Conservation (phyloP, 53 echinoderm and acorn worm genomes). For the Paracentrotus lividus region DNA sequence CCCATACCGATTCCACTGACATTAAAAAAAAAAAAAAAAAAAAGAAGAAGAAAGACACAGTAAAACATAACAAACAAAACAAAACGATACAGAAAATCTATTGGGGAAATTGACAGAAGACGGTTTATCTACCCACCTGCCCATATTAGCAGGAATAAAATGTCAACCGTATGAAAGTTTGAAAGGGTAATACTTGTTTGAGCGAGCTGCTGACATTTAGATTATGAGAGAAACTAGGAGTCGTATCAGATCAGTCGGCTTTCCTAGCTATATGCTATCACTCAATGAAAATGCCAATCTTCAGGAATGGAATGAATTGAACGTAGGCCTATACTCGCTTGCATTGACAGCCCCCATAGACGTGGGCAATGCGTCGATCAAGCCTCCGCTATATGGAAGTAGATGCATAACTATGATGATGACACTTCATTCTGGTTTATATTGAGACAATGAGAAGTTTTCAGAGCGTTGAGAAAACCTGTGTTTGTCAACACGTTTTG, state of each 20-base stretch:
- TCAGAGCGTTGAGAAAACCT: no score
- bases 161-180: background rate
- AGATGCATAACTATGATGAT: background rate
- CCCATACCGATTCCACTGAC: background rate
- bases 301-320: constrained; percentile 14
- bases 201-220: constrained; percentile 6
- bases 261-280: background rate
- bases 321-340: background rate
- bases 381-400: background rate
- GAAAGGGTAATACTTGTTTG: constrained; percentile 20
- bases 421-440: no score
- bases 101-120: background rate
- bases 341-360: background rate
- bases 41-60: no score
- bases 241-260: background rate
- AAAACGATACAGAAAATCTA: no score
- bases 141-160: background rate
- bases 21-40: no score
- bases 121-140: background rate
- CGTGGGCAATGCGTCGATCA: background rate
- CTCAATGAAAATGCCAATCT: constrained; percentile 17
- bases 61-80: no score
- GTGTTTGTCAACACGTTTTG: no score
- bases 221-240: background rate
- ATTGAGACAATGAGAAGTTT: no score